A percentile compares a stretch with the other conserved stretches of the same genome.
Evolutionary conservation across 2,888 invertebrate genomes (phyloP).

Genomic region (Pediacus dermestoides): DNA sequence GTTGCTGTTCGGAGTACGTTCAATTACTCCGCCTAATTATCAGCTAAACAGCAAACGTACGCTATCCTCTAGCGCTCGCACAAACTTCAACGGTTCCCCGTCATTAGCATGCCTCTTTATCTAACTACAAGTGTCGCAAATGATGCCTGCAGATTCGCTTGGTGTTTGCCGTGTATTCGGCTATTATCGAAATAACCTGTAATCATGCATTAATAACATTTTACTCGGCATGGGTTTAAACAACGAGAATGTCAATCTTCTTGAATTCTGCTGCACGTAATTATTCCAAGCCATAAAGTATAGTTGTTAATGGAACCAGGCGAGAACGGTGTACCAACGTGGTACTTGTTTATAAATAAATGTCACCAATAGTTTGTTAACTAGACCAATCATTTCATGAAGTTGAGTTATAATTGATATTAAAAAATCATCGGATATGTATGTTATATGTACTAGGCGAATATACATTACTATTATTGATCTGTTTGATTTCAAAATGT

Average conservation of each 20-base stretch:
- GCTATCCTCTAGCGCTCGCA: slow-evolving; percentile 35
- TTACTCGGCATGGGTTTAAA: slow-evolving; percentile 35
- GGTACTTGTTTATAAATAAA: too few species aligned
- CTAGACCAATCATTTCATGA: too few species aligned
- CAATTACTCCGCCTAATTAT: slow-evolving; percentile 46
- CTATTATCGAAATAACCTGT: slow-evolving; percentile 30
- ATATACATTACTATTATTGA: too few species aligned
- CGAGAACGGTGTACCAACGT: too few species aligned
- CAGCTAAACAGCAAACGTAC: slow-evolving; percentile 44
- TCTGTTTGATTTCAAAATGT: too few species aligned
- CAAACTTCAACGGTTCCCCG: slow-evolving; percentile 22
- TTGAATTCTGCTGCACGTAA: slow-evolving; percentile 18
- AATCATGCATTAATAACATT: slow-evolving; percentile 40
- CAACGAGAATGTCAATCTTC: slow-evolving; percentile 36
- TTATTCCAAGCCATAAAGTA: slow-evolving; percentile 8
- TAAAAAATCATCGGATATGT: too few species aligned
- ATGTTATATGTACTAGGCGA: too few species aligned
- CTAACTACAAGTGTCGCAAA: slow-evolving; percentile 16
- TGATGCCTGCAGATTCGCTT: too few species aligned
- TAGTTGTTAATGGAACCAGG: slow-evolving; percentile 7
- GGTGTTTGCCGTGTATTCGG: slow-evolving; percentile 26
- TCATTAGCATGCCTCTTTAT: slow-evolving; percentile 27
- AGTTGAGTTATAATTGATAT: too few species aligned
- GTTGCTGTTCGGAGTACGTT: slow-evolving; percentile 36
- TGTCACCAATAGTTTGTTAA: too few species aligned